phyloP scores from a whole-genome alignment of 2,113 vertebrate genomes.

The Dryoscopus gambensis region DNA sequence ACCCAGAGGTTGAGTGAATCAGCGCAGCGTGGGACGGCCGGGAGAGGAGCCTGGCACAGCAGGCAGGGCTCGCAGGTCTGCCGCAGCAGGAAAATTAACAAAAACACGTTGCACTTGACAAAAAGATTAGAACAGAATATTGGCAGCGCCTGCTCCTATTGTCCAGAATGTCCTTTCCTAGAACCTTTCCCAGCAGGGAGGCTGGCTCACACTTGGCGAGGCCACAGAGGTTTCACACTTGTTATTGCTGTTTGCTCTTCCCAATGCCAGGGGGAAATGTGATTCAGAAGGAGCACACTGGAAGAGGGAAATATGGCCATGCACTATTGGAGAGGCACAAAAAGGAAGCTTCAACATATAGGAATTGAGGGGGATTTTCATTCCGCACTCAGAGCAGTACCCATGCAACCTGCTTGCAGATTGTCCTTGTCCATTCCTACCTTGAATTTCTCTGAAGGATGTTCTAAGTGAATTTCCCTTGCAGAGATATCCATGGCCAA shows the following conservation, averaged over 20 bases:
- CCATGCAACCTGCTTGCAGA: neutral
- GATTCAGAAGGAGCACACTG: neutral
- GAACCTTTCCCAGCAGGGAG: slow-evolving; percentile 7
- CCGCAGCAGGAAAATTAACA: neutral
- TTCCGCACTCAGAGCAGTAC: neutral
- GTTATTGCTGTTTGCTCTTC: neutral
- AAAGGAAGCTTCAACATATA: neutral
- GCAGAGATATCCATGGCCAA: neutral
- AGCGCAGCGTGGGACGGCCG: accelerated
- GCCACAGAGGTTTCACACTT: neutral
- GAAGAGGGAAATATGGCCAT: neutral
- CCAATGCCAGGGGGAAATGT: slow-evolving; percentile 6
- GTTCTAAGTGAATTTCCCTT: neutral
- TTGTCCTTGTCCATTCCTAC: neutral
- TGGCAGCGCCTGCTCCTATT: neutral
- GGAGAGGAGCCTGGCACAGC: neutral
- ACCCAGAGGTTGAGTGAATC: neutral
- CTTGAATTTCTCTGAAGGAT: neutral
- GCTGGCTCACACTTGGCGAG: neutral
- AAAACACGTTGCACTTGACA: neutral
- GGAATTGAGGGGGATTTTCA: neutral
- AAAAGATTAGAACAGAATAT: neutral
- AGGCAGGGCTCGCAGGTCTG: neutral
- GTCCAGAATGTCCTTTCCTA: slow-evolving; percentile 18
- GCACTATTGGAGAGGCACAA: neutral